Evolutionary conservation across 2,888 invertebrate genomes (phyloP).

Genomic region (Macrosoma leucophasiata): DNA sequence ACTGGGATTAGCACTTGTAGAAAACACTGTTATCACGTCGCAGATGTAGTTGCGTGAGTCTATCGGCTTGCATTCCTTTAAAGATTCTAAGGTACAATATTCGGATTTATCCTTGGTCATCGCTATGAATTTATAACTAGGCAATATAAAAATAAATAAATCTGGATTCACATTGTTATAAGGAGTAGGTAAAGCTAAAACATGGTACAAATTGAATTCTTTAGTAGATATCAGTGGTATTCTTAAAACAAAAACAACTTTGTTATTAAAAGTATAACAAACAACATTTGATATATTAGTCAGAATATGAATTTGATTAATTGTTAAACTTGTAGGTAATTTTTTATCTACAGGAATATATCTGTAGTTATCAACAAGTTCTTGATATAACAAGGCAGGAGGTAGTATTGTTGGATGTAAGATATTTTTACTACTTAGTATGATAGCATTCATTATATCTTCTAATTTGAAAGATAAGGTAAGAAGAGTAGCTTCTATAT

Average conservation of each 20-base stretch:
- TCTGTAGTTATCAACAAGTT: slow-evolving; percentile 17
- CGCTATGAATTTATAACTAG: slow-evolving; percentile 15
- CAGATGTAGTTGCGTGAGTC: slow-evolving; percentile 8
- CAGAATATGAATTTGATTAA: slow-evolving; percentile 15
- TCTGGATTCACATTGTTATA: slow-evolving; percentile 14
- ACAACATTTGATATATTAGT: slow-evolving; percentile 15
- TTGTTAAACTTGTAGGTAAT: slow-evolving; percentile 16
- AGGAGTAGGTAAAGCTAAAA: slow-evolving; percentile 18
- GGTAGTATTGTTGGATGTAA: slow-evolving; percentile 24
- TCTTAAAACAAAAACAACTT: slow-evolving; percentile 12
- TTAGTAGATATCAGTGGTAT: slow-evolving; percentile 8
- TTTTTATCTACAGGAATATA: slow-evolving; percentile 12
- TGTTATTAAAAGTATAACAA: slow-evolving; percentile 17
- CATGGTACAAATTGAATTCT: slow-evolving; percentile 17
- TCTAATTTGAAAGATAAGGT: slow-evolving; percentile 8
- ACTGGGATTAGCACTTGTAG: slow-evolving; percentile 2
- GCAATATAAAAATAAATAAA: slow-evolving; percentile 17
- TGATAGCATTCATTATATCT: slow-evolving; percentile 3
- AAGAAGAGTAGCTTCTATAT: slow-evolving; percentile 13
- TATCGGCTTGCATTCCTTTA: slow-evolving; percentile 7
- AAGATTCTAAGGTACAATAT: slow-evolving; percentile 14
- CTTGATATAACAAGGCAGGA: slow-evolving; percentile 9
- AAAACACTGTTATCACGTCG: slow-evolving; percentile 4
- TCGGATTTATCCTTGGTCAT: slow-evolving; percentile 22
- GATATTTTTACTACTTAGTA: slow-evolving; percentile 10